Percentiles rank a stretch among this genome's conserved stretches.
These are phyloP conservation scores for Drosophila bipectinata DNA, from an alignment of 1,140 invertebrate species.

Conservation along the genomic window DNA sequence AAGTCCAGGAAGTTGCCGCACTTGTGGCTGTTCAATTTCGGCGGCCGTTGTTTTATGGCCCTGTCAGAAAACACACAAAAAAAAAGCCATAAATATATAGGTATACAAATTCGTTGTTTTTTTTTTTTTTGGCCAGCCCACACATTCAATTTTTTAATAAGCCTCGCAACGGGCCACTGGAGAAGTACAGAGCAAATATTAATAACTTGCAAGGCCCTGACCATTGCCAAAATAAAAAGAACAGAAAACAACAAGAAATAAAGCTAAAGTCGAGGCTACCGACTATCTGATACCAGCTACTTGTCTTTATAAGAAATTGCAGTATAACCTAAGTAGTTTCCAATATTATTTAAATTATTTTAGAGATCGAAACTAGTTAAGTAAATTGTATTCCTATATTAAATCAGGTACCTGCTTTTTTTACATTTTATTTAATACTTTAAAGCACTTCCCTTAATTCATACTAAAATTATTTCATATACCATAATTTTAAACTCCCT, in stretches of 20 bases:
- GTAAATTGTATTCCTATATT: too few relatives aligned
- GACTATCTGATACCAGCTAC: constrained; percentile 15
- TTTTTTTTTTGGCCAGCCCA: constrained; percentile 51
- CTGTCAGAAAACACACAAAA: constrained; percentile 7
- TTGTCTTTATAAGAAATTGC: background rate
- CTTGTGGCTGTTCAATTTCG: constrained; percentile 72
- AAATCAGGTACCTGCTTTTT: too few relatives aligned
- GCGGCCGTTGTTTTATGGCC: constrained; percentile 74
- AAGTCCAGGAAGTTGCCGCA: constrained; percentile 26
- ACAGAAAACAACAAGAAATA: constrained; percentile 27
- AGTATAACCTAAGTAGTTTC: background rate
- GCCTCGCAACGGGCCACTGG: constrained; percentile 44
- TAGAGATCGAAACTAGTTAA: too few relatives aligned
- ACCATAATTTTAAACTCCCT: background rate
- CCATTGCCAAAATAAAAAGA: constrained; percentile 43
- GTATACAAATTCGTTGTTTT: constrained; percentile 9
- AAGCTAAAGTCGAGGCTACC: too few relatives aligned
- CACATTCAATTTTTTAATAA: constrained; percentile 75
- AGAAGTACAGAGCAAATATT: constrained; percentile 81
- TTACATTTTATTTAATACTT: too few relatives aligned
- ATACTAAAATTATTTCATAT: too few relatives aligned
- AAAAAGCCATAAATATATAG: constrained; percentile 6
- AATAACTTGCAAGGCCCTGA: constrained; percentile 79
- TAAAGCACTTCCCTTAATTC: too few relatives aligned
- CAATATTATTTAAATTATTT: too few relatives aligned